These are phyloP conservation scores for Xestia ashworthii DNA, from an alignment of 2,888 invertebrate genomes.

Conservation along the genomic window DNA sequence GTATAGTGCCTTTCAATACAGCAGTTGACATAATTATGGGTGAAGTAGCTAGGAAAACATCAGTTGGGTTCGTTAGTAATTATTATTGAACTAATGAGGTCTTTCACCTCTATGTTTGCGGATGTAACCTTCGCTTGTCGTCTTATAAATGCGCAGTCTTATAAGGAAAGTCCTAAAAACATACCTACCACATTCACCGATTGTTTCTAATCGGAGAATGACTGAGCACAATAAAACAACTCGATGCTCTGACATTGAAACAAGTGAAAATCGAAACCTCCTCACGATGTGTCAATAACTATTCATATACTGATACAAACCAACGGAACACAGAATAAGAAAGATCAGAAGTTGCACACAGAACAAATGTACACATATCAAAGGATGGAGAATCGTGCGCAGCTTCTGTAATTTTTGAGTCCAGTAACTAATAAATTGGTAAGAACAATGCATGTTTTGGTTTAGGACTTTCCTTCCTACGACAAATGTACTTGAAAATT, in stretches of 20 bases:
- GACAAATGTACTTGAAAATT: neutral
- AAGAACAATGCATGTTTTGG: neutral
- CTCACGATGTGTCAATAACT: conserved; percentile 77
- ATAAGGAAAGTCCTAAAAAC: conserved; percentile 35
- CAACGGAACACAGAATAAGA: conserved; percentile 38
- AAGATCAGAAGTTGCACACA: conserved; percentile 22
- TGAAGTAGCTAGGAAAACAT: neutral
- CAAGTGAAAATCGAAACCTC: conserved; percentile 78
- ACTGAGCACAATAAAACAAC: conserved; percentile 58
- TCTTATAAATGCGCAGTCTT: neutral
- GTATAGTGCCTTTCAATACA: too few species aligned
- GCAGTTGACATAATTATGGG: neutral
- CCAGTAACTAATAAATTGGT: neutral
- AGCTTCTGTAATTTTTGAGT: too few species aligned
- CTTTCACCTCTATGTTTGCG: neutral
- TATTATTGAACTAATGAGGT: neutral
- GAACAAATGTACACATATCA: neutral
- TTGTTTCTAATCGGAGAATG: conserved; percentile 64
- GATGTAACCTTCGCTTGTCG: conserved; percentile 15
- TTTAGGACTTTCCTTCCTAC: neutral
- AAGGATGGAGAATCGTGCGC: neutral
- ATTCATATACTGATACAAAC: conserved; percentile 52
- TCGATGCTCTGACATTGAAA: conserved; percentile 76
- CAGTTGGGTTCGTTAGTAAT: neutral
- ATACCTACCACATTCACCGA: conserved; percentile 46